Base-by-base conservation (phyloP, 2,113 vertebrate species). In the Paramormyrops kingsleyae region DNA sequence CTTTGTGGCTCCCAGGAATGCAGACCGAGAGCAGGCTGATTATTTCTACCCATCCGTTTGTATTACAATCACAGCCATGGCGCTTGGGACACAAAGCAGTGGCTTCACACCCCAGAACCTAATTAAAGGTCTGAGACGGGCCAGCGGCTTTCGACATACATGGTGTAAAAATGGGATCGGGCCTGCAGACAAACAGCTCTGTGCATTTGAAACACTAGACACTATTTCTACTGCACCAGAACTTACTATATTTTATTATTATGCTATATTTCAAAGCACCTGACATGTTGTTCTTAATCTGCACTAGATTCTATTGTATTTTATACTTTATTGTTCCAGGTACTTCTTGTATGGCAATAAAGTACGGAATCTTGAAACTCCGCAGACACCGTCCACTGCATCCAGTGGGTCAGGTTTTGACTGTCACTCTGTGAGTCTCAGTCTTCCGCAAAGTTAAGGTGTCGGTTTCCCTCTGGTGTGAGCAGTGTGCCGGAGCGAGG, bases 1-100 rank as follows among this genome's bases (percentile, higher is more conserved):
- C 27, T 90, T 47, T 53, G 85, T 87, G 62, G 59, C 89, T 50
- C 85, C 62, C 59, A 90, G 86, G 87, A 86, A 77, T 62, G 66
- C 59, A 88, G 66, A 70, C 31, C 13, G 46, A 39, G 56, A 12
- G 46, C 85, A 39, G 46, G 9, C 31, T 19, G 52, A 9, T 46
- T 19, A 77, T 87, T 44, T 53, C 59, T 24, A 59, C 31, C 85
- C 39, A 80, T 80, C 27, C 47, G 44, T 90, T 77, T 87, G 15
- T 87, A 50, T 87, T 90, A 83, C n/a, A 56, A 27, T 35, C 21
- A 46, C 19, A 13, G 7, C 46, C 88, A 24, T 50, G 10, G 35
- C n/a, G 3, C 10, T 27, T 74, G 88, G 66, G 88, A 88, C 27
- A 85, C 1, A 85, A 39, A 88, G 24, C 9, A 27, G 31, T 3